Conservation (phyloP, 2,797 vertebrate species). For the Gymnoscopelus microlampas region DNA sequence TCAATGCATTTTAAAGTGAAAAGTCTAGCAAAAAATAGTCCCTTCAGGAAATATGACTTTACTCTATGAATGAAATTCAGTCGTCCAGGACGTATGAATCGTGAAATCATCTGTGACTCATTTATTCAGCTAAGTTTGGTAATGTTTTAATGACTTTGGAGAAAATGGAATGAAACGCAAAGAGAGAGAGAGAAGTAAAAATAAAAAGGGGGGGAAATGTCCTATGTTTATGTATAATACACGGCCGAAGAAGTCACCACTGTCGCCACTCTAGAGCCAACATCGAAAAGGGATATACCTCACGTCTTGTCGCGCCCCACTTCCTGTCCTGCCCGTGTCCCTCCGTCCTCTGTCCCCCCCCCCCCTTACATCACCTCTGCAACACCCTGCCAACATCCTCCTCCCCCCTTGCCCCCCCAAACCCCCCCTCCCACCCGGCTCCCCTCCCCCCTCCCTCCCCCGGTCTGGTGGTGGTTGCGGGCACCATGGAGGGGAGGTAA, state of each 20-base stretch:
- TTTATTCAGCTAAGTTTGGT: too few species aligned
- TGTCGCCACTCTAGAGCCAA: background rate
- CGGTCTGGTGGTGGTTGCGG: conserved; percentile 72
- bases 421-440: conserved; percentile 26
- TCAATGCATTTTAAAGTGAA: too few species aligned
- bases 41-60: too few species aligned
- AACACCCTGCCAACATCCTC: conserved; percentile 23
- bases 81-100: too few species aligned
- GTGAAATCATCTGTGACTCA: too few species aligned
- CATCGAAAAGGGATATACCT: background rate
- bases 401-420: conserved; percentile 42
- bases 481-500: conserved; percentile 97
- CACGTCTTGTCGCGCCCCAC: conserved; percentile 16
- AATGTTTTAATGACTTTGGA: too few species aligned
- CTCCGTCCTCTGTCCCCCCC: conserved; percentile 33
- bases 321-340: conserved; percentile 33
- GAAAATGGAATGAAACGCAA: too few species aligned
- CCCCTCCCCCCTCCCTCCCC: conserved; percentile 75
- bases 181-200: too few species aligned
- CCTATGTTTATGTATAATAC: too few species aligned
- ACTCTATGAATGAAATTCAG: too few species aligned
- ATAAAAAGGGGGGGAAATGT: too few species aligned
- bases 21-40: too few species aligned
- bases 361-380: conserved; percentile 15
- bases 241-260: background rate